Conservation (phyloP, 1,140 invertebrate species). For the Leucophenga varia region DNA sequence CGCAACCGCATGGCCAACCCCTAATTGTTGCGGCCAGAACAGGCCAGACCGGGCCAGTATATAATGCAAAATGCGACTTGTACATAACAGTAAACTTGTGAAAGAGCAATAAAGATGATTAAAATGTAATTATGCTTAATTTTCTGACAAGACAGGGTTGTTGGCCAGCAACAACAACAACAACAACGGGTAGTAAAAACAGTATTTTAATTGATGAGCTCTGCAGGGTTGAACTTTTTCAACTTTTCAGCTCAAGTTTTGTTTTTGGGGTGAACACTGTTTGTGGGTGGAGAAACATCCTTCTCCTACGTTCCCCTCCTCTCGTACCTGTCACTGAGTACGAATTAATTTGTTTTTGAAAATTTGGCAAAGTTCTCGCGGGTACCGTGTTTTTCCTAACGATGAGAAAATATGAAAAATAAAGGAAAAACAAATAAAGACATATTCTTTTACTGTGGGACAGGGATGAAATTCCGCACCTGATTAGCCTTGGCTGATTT, state of each 20-base stretch:
- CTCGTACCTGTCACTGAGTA: slow-evolving; percentile 34
- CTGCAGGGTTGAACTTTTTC: slow-evolving; percentile 46
- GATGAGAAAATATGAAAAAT: slow-evolving; percentile 35
- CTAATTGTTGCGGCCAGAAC: slow-evolving; percentile 43
- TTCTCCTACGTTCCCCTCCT: not conserved
- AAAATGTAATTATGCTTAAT: slow-evolving; percentile 56
- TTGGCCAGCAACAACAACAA: slow-evolving; percentile 8
- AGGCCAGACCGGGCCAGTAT: slow-evolving; percentile 15
- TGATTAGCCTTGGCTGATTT: slow-evolving; percentile 28
- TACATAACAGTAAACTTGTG: slow-evolving; percentile 49
- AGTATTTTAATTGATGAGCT: slow-evolving; percentile 53
- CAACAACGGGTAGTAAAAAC: too few relatives aligned
- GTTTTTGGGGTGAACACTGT: not conserved
- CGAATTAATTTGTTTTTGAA: slow-evolving; percentile 49
- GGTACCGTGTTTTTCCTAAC: slow-evolving; percentile 21
- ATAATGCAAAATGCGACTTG: slow-evolving; percentile 34
- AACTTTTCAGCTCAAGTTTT: slow-evolving; percentile 27
- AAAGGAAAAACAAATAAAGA: slow-evolving; percentile 15
- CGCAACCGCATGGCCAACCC: slow-evolving; percentile 43
- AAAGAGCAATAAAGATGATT: slow-evolving; percentile 56
- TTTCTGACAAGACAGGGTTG: slow-evolving; percentile 34
- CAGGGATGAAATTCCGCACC: slow-evolving; percentile 5
- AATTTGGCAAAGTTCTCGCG: slow-evolving; percentile 33
- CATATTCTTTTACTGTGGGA: not conserved
- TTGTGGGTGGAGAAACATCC: not conserved